Evolutionary conservation across 2,888 invertebrate species (phyloP).

Genomic region (Drosophila greeni): DNA sequence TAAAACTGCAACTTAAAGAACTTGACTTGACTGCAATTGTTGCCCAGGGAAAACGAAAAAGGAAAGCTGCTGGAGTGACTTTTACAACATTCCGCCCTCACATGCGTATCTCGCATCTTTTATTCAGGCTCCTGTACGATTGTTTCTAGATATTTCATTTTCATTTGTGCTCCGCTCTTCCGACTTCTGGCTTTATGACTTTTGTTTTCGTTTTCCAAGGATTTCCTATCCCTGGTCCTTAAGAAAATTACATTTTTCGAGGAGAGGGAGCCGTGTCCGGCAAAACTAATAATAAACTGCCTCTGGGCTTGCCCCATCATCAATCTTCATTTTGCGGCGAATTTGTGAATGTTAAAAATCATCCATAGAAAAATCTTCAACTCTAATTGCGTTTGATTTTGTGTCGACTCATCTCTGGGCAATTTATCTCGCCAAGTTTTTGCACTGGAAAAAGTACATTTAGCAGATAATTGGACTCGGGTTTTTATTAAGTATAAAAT

Average conservation of each 20-base stretch:
- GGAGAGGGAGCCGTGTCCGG: slow-evolving; percentile 1
- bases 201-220: slow-evolving; percentile 48
- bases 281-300: slow-evolving; percentile 63
- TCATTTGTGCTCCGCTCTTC: slow-evolving; percentile 26
- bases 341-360: slow-evolving; percentile 41
- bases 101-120: slow-evolving; percentile 45
- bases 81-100: slow-evolving; percentile 60
- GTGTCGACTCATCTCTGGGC: slow-evolving; percentile 56
- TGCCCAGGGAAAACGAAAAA: slow-evolving; percentile 61
- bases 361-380: slow-evolving; percentile 54
- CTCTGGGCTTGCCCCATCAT: slow-evolving; percentile 46
- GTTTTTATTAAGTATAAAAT: background rate
- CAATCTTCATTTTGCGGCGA: slow-evolving; percentile 68
- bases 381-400: slow-evolving; percentile 62
- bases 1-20: slow-evolving; percentile 73
- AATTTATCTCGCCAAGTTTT: slow-evolving; percentile 51
- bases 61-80: slow-evolving; percentile 60
- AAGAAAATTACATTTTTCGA: slow-evolving; percentile 59
- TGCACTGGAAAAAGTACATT: background rate
- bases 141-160: slow-evolving; percentile 67
- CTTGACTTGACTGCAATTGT: slow-evolving; percentile 75
- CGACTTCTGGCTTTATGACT: slow-evolving; percentile 59
- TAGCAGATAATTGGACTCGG: background rate
- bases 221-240: slow-evolving; percentile 22
- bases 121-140: slow-evolving; percentile 48